Percentiles rank a stretch among this genome's conserved stretches.
phyloP scores from a whole-genome alignment of 2,113 vertebrate species.

The Platysteira castanea region DNA sequence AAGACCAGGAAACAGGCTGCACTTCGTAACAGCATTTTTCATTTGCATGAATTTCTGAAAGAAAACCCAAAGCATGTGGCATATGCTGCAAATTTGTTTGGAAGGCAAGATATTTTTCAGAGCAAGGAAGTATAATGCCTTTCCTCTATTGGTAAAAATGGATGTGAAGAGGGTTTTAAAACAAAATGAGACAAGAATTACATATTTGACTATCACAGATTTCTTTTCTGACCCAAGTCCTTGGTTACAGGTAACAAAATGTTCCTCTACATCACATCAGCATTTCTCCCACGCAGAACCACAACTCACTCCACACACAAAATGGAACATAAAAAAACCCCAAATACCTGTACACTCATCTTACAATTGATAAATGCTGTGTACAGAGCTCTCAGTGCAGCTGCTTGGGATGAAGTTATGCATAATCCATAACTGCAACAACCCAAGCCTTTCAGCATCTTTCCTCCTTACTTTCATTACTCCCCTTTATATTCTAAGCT shows the following conservation, averaged over 20 bases:
- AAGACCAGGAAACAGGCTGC: neutral
- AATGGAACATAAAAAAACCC: neutral
- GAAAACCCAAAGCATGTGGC: neutral
- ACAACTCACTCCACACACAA: neutral
- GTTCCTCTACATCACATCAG: neutral
- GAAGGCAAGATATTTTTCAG: neutral
- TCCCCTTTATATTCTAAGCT: neutral
- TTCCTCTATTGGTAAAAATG: neutral
- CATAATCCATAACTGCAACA: neutral
- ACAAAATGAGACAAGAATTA: neutral
- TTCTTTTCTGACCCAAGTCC: neutral
- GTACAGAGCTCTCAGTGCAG: neutral
- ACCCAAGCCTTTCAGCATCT: neutral
- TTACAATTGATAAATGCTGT: neutral
- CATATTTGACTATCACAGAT: neutral
- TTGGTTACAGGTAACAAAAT: neutral
- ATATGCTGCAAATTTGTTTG: neutral
- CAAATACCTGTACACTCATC: neutral
- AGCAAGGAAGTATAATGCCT: neutral
- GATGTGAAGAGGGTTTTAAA: neutral
- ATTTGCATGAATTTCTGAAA: neutral
- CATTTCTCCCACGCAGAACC: neutral
- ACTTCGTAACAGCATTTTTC: neutral
- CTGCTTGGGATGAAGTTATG: neutral
- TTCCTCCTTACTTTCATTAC: neutral